Percentiles rank a stretch among this genome's conserved stretches.
Evolutionary conservation across 2,888 invertebrate genomes (phyloP).

Genomic region (Lingula anatina): DNA sequence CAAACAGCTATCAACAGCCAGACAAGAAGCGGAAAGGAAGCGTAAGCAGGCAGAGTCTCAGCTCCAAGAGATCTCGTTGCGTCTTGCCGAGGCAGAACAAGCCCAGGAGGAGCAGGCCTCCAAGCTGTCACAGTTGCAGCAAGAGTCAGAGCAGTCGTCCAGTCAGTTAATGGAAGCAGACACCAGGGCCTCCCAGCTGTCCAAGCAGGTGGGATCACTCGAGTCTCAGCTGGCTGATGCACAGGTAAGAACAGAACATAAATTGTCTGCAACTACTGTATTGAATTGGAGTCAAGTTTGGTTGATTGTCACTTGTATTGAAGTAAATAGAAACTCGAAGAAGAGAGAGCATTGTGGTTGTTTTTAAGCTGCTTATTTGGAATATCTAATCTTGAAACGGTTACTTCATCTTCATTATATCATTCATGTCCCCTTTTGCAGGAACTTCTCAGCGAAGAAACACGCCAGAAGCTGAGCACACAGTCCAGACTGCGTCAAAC

Average conservation of each 20-base stretch:
- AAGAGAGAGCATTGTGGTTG: too few relatives aligned
- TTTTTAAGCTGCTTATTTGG: too few relatives aligned
- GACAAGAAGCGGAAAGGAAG: conserved; percentile 87
- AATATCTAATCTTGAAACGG: too few relatives aligned
- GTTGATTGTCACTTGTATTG: too few relatives aligned
- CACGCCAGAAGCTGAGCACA: conserved; percentile 79
- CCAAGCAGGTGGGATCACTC: conserved; percentile 76
- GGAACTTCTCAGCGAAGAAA: conserved; percentile 86
- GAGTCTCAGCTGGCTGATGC: conserved; percentile 85
- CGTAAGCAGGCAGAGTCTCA: conserved; percentile 92
- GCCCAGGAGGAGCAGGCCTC: conserved; percentile 71
- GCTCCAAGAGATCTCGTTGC: conserved; percentile 52
- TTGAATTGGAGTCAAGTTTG: too few relatives aligned
- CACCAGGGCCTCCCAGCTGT: conserved; percentile 79
- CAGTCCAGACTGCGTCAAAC: conserved; percentile 74
- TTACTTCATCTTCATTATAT: not conserved
- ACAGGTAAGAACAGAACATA: conserved; percentile 57
- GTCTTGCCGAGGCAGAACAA: conserved; percentile 62
- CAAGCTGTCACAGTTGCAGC: conserved; percentile 57
- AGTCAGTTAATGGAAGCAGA: conserved; percentile 79
- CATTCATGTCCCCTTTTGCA: conserved; percentile 16
- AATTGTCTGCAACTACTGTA: not conserved
- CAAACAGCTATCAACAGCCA: conserved; percentile 76
- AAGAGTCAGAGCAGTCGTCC: conserved; percentile 79
- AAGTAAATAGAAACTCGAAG: too few relatives aligned